Evolutionary conservation across 2,797 vertebrate species (phyloP), one percentile per base, ranked within the genome.

Genomic region (Nannoperca obscura): DNA sequence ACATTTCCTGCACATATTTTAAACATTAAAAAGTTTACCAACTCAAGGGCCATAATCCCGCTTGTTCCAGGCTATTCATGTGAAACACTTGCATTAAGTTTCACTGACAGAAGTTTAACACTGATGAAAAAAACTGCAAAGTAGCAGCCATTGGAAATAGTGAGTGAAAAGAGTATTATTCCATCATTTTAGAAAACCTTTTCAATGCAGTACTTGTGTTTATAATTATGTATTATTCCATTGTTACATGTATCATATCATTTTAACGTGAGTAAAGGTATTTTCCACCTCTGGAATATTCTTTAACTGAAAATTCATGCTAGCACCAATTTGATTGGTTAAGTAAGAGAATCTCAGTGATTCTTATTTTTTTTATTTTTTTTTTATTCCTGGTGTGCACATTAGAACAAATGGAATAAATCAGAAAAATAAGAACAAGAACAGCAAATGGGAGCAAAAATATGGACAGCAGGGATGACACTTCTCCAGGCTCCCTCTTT

Each of bases 401-500:
- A 49, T 76, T 47, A 69, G 13, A 80, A 47, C 27, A 61, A 69
- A 69, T 30, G 24, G 17, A 64, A 75, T 53, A 34, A 82, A 19
- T 69, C 61, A 64, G 20, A 38, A 38, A 12, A 24, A 24, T 27
- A 73, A 34, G 44, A 55, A 50, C 7, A 50, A 62, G 59, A 34
- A 32, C 7, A 38, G 47, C 19, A 71, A 74, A 63, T 64, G 55
- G 49, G 59, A 75, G 72, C 44, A 59, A 34, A 60, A 12, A 22
- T 34, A 14, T 54, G 70, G 34, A 59, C 24, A 52, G 38, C 40
- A 32, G 78, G 78, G 63, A 73, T 59, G 42, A 84, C 61, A 36
- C 58, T 67, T 83, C 67, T 75, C 27, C 40, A 77, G 69, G 64
- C 30, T 73, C 64, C 85, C 32, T 59, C 59, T 86, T 80, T 82